A percentile compares a stretch with the other conserved stretches of the same genome.
phyloP scores from a whole-genome alignment of 2,888 invertebrate genomes.

The Andrena bicolor region DNA sequence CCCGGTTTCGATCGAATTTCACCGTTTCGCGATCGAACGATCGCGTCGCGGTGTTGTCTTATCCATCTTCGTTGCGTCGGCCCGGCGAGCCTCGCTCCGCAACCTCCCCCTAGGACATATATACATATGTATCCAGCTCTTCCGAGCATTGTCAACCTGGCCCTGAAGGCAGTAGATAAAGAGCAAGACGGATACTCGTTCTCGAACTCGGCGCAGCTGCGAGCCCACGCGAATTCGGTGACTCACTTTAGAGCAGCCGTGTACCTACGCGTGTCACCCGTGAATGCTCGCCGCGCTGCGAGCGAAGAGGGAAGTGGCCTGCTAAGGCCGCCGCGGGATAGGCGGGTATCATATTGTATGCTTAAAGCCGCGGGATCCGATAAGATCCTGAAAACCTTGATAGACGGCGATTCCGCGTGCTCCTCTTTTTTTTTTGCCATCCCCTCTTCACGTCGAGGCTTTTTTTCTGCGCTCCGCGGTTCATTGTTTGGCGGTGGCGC shows the following conservation, averaged over 20 bases:
- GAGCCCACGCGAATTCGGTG: conserved; percentile 74
- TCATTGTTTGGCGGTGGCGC: conserved; percentile 40
- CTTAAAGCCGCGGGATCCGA: conserved; percentile 43
- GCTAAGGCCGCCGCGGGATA: conserved; percentile 13
- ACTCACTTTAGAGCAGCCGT: conserved; percentile 65
- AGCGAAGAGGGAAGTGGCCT: conserved; percentile 35
- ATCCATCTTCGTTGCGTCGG: conserved; percentile 50
- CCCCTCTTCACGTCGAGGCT: neutral
- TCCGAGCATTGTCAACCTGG: conserved; percentile 65
- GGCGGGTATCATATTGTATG: conserved; percentile 60
- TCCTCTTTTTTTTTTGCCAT: neutral
- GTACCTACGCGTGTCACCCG: conserved; percentile 65
- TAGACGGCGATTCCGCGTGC: conserved; percentile 41
- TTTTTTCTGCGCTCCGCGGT: neutral
- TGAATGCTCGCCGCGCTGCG: conserved; percentile 55
- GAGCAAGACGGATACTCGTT: conserved; percentile 69
- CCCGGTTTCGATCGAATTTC: conserved; percentile 34
- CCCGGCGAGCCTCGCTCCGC: conserved; percentile 14
- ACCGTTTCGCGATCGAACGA: conserved; percentile 48
- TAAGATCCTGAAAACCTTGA: conserved; percentile 66
- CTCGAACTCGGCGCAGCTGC: conserved; percentile 62
- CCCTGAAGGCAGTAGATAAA: conserved; percentile 69
- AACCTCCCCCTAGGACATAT: conserved; percentile 34
- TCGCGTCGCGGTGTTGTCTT: conserved; percentile 37
- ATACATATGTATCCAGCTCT: conserved; percentile 66